These are phyloP conservation scores for Drosophila tristis DNA, from an alignment of 1,140 invertebrate species.

Conservation along the genomic window DNA sequence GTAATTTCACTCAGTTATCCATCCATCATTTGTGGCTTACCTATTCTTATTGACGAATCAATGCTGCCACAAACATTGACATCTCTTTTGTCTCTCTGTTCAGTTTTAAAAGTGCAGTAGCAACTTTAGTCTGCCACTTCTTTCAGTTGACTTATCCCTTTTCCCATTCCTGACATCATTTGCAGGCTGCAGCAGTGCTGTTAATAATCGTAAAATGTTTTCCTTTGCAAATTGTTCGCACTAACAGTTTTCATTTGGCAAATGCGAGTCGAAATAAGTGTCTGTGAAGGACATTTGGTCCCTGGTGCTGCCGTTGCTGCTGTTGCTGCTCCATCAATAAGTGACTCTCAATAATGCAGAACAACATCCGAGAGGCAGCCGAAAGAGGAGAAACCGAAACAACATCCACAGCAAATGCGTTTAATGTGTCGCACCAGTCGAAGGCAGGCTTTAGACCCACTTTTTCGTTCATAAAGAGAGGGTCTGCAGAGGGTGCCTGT, in stretches of 20 bases:
- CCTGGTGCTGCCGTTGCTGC: not conserved
- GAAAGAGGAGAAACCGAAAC: not conserved
- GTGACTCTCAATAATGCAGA: slow-evolving; percentile 57
- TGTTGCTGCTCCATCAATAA: slow-evolving; percentile 50
- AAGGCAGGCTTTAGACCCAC: slow-evolving; percentile 28
- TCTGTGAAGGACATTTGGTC: slow-evolving; percentile 17
- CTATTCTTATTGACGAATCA: too few species aligned
- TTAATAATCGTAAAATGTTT: slow-evolving; percentile 25
- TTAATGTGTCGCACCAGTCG: slow-evolving; percentile 33
- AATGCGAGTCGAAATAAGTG: slow-evolving; percentile 9
- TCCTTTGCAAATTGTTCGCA: slow-evolving; percentile 17
- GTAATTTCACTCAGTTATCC: too few species aligned
- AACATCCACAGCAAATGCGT: slow-evolving; percentile 38
- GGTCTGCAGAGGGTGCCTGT: slow-evolving; percentile 26
- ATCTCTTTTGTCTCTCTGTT: too few species aligned
- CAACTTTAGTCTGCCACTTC: too few species aligned
- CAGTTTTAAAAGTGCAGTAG: too few species aligned
- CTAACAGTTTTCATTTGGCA: slow-evolving; percentile 12
- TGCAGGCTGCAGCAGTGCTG: slow-evolving; percentile 5
- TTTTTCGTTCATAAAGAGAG: slow-evolving; percentile 42
- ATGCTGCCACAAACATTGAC: too few species aligned
- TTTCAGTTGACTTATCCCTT: too few species aligned
- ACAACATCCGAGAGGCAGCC: slow-evolving; percentile 15
- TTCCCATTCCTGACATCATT: not conserved
- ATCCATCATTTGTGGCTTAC: too few species aligned